These are phyloP conservation scores for Sarcoramphus papa DNA, from an alignment of 2,797 vertebrate genomes.

Conservation along the genomic window DNA sequence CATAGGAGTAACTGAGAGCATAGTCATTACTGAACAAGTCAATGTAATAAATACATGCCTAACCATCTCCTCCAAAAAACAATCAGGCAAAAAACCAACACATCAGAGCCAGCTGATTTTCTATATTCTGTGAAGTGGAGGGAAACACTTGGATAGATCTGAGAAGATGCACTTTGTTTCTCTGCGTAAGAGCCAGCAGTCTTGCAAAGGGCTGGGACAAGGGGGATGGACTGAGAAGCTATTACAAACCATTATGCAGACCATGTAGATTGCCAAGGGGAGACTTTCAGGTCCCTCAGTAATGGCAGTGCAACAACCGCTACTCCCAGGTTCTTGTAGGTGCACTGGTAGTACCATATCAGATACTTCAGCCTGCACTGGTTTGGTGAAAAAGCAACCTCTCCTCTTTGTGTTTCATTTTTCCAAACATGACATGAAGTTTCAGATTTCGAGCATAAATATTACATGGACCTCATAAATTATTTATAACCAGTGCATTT, in stretches of 20 bases:
- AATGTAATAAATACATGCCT: neutral
- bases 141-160: neutral
- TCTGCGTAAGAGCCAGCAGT: neutral
- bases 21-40: neutral
- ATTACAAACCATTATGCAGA: neutral
- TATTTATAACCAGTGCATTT: slow-evolving; percentile 29
- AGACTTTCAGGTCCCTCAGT: neutral
- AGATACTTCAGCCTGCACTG: neutral
- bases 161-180: neutral
- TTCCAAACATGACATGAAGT: neutral
- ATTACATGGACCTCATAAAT: slow-evolving; percentile 30
- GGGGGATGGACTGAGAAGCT: neutral
- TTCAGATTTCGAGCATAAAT: slow-evolving; percentile 45
- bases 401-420: neutral
- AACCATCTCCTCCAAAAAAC: neutral
- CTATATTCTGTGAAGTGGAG: neutral
- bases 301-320: neutral
- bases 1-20: neutral
- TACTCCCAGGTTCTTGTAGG: neutral
- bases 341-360: fast-evolving
- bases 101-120: fast-evolving
- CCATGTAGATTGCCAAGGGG: neutral
- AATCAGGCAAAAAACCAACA: neutral
- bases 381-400: neutral
- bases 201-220: neutral